Base-by-base conservation (phyloP, 2,888 invertebrate species). In the Zeuzera pyrina region DNA sequence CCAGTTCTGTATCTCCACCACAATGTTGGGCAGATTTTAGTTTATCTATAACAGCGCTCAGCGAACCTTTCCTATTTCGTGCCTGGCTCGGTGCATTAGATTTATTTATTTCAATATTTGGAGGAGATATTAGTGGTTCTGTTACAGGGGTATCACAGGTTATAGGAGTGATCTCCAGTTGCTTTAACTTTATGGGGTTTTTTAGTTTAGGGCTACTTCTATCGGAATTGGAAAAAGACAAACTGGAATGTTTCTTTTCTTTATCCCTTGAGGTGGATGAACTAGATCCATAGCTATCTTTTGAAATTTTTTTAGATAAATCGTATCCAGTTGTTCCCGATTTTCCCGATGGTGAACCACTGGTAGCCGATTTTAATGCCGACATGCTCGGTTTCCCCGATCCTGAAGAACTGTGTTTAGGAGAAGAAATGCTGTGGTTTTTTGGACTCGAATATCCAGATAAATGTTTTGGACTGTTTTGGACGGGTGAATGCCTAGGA, bases 371-470 rank as follows among this genome's bases (percentile, higher is more conserved):
- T 60, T 94, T 94, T 12, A 94, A 68, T 1, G 94, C 89, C 0
- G 93, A 93, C 92, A 95, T 93, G 54, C 94, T 94, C 0, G 94
- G 94, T 57, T 95, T 95, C 0, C 94, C 94, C 1, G 92, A 90
- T 34, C 89, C 86, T 1, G 88, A 87, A 13, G 88, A 87, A 47
- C 86, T 85, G 48, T 93, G 93, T 62, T 93, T 94, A 12, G 94
- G 93, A 10, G 93, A 93, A 8, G 90, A 89, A 11, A 90, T 88
- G 30, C 90, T 90, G 58, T 92, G 92, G 57, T 89, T 91, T 74
- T 92, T 93, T 47, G 91, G 91, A 66, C 90, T 91, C 33, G 90
- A 89, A 38, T 90, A 88, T 12, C 89, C 88, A 7, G 89, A 70
- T 31, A 88, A 71, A 44, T 92, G 91, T 62, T 92, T 92, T 3